Percentiles rank a stretch among this genome's conserved stretches.
phyloP scores from a whole-genome alignment of 2,797 vertebrate species.

The Chelon auratus region DNA sequence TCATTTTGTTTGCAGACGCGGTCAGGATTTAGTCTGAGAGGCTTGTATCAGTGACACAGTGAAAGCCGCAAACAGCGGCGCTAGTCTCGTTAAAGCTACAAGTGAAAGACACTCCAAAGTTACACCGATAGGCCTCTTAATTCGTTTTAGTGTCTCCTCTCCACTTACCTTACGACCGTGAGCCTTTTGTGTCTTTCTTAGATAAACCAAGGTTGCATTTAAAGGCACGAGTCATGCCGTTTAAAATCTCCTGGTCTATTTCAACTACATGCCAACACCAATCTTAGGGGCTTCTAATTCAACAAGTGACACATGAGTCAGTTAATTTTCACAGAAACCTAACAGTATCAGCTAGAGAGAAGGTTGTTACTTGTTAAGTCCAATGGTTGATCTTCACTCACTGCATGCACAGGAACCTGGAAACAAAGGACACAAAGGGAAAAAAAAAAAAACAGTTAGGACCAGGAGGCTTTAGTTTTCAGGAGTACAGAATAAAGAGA shows the following conservation, averaged over 20 bases:
- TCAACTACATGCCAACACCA: background rate
- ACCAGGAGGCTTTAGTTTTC: background rate
- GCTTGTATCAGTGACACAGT: slow-evolving; percentile 28
- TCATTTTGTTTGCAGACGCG: slow-evolving; percentile 55
- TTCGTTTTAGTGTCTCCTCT: slow-evolving; percentile 35
- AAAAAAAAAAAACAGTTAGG: background rate
- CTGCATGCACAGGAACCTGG: slow-evolving; percentile 32
- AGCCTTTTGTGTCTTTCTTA: background rate
- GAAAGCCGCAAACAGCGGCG: slow-evolving; percentile 44
- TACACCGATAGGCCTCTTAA: slow-evolving; percentile 54
- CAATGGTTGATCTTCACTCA: too few species aligned
- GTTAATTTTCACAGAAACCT: background rate
- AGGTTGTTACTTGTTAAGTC: background rate
- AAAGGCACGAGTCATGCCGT: background rate
- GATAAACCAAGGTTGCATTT: background rate
- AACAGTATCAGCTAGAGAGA: background rate
- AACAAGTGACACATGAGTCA: background rate
- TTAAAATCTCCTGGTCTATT: background rate
- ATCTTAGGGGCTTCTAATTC: background rate
- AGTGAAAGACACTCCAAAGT: slow-evolving; percentile 24
- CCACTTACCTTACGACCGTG: slow-evolving; percentile 13
- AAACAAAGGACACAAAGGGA: slow-evolving; percentile 17
- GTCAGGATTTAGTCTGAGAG: slow-evolving; percentile 55
- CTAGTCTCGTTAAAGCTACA: slow-evolving; percentile 66
- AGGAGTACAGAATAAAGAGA: background rate